phyloP scores from a whole-genome alignment of 2,797 vertebrate genomes.

The Epinephelus coioides region DNA sequence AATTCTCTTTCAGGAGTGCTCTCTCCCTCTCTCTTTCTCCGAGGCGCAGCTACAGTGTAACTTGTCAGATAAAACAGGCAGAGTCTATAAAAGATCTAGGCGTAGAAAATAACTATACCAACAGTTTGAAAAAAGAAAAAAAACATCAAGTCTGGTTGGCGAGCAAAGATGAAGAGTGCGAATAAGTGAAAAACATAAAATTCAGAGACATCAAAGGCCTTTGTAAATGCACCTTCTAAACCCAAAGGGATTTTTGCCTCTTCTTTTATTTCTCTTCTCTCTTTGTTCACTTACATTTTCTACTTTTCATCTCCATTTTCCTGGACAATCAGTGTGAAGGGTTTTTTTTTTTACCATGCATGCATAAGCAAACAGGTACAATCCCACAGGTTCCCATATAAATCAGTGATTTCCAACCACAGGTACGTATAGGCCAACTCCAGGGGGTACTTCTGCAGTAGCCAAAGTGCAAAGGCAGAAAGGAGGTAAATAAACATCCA shows the following conservation, averaged over 20 bases:
- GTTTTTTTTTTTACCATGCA: constrained; percentile 3
- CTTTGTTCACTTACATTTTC: constrained; percentile 52
- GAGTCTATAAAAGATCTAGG: constrained; percentile 25
- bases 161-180: constrained; percentile 45
- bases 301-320: constrained; percentile 48
- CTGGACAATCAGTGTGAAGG: constrained; percentile 17
- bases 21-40: constrained; percentile 17
- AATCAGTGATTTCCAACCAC: neutral
- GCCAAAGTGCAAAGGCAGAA: neutral
- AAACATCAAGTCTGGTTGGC: constrained; percentile 18
- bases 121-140: constrained; percentile 16
- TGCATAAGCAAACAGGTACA: constrained; percentile 19
- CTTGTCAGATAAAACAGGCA: constrained; percentile 50
- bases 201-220: constrained; percentile 65
- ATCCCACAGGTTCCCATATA: neutral
- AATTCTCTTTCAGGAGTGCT: constrained; percentile 42
- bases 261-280: constrained; percentile 19
- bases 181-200: constrained; percentile 51
- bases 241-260: constrained; percentile 39
- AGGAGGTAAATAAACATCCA: neutral
- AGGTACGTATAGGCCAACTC: no score
- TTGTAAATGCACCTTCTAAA: constrained; percentile 42
- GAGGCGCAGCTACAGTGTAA: constrained; percentile 33
- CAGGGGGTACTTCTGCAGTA: neutral
- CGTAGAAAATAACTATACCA: constrained; percentile 34